phyloP scores from a whole-genome alignment of 1,140 invertebrate genomes.

The Chlorops oryzae region DNA sequence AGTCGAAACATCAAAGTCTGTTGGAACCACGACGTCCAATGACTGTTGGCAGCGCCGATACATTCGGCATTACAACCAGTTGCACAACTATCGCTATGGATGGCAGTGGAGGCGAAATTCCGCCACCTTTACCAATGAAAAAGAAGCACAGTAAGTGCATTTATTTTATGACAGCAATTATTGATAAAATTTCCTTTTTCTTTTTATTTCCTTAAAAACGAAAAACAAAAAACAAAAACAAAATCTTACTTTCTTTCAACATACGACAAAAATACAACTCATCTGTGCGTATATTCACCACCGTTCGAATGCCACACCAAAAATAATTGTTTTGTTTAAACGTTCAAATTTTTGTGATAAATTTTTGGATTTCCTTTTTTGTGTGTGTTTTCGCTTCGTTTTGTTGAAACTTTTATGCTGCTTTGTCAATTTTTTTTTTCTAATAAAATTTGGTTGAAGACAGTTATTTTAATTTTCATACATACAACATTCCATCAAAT shows the following conservation, averaged over 20 bases:
- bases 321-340: too few species aligned
- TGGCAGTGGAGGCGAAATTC: conserved; percentile 55
- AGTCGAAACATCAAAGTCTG: conserved; percentile 39
- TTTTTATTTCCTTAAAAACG: conserved; percentile 17
- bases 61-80: conserved; percentile 21
- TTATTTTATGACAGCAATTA: conserved; percentile 21
- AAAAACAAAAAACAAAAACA: too few species aligned
- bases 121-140: conserved; percentile 84
- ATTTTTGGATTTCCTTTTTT: neutral
- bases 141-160: conserved; percentile 85
- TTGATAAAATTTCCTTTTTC: conserved; percentile 23
- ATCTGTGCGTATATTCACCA: too few species aligned
- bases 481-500: too few species aligned
- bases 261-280: too few species aligned
- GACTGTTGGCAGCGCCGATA: conserved; percentile 4
- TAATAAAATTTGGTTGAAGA: too few species aligned
- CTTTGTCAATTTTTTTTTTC: too few species aligned
- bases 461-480: too few species aligned
- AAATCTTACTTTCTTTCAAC: too few species aligned
- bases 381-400: neutral
- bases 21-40: conserved; percentile 29
- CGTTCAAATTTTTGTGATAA: too few species aligned
- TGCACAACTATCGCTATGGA: conserved; percentile 24
- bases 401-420: too few species aligned
- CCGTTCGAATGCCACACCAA: too few species aligned